A percentile compares a stretch with the other conserved stretches of the same genome.
phyloP scores from a whole-genome alignment of 2,113 vertebrate genomes.

The Pelecanoides urinatrix region DNA sequence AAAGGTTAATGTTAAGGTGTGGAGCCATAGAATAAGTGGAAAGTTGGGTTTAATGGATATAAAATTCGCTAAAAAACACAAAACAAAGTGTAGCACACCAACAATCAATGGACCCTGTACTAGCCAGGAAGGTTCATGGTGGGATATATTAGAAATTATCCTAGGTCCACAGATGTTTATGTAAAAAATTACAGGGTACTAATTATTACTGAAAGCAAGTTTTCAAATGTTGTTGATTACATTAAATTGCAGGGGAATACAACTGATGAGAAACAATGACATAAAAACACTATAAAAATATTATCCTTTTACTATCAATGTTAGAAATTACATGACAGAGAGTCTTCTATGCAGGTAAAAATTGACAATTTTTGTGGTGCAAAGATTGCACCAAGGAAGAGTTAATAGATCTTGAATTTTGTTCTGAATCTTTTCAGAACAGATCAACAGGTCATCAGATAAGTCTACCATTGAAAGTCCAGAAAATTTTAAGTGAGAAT shows the following conservation, averaged over 20 bases:
- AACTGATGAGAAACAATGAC: not conserved
- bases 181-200: constrained; percentile 2
- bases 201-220: not conserved
- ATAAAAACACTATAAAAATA: not conserved
- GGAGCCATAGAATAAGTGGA: not conserved
- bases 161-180: not conserved
- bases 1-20: constrained; percentile 17
- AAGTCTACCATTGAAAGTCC: not conserved
- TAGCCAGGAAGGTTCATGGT: not conserved
- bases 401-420: accelerated
- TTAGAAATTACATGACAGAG: not conserved
- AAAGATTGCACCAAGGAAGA: not conserved
- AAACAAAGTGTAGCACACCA: not conserved
- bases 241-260: not conserved
- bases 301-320: not conserved
- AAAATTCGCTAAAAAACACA: not conserved
- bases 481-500: not conserved
- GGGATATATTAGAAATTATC: not conserved
- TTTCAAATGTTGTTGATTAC: not conserved
- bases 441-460: not conserved
- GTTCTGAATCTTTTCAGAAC: not conserved
- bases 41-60: constrained; percentile 48
- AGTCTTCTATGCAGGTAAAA: not conserved
- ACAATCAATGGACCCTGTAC: not conserved
- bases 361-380: not conserved